Percentiles rank a stretch among this genome's conserved stretches.
Evolutionary conservation across 1,140 invertebrate genomes (phyloP).

Genomic region (Euwallacea fornicatus): DNA sequence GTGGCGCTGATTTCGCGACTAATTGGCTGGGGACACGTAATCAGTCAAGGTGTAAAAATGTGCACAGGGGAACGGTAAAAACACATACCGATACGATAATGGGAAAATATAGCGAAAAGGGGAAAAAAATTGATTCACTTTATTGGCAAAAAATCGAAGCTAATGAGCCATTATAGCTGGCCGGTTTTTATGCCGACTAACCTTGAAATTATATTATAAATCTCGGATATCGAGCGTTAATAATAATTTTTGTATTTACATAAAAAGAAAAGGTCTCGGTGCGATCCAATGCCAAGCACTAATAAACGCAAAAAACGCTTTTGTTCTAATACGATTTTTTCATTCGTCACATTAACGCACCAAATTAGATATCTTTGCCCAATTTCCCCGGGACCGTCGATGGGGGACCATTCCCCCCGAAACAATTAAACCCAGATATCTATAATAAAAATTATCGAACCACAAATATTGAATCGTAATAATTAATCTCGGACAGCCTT

Average conservation of each 20-base stretch:
- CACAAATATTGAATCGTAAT: not conserved
- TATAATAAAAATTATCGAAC: conserved; percentile 24
- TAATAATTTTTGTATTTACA: conserved; percentile 16
- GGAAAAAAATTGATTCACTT: not conserved
- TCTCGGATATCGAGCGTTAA: conserved; percentile 14
- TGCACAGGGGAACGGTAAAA: not conserved
- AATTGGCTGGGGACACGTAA: not conserved
- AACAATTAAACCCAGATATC: not conserved
- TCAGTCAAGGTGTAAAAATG: conserved; percentile 2
- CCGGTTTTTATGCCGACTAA: conserved; percentile 11
- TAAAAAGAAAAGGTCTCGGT: conserved; percentile 20
- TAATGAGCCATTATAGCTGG: conserved; percentile 4
- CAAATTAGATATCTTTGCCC: too few species aligned
- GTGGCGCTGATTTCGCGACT: too few species aligned
- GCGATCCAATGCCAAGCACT: conserved; percentile 9
- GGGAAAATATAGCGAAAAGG: not conserved
- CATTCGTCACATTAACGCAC: too few species aligned
- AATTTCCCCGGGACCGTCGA: not conserved
- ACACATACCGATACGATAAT: not conserved
- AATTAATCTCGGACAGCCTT: conserved; percentile 5
- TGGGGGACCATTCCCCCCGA: not conserved
- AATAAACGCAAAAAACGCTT: conserved; percentile 12
- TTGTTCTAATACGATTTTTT: conserved; percentile 8
- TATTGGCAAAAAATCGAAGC: conserved; percentile 7
- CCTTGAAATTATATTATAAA: conserved; percentile 22